Conservation (phyloP, 1,140 invertebrate species). For the Scaptomyza graminum region DNA sequence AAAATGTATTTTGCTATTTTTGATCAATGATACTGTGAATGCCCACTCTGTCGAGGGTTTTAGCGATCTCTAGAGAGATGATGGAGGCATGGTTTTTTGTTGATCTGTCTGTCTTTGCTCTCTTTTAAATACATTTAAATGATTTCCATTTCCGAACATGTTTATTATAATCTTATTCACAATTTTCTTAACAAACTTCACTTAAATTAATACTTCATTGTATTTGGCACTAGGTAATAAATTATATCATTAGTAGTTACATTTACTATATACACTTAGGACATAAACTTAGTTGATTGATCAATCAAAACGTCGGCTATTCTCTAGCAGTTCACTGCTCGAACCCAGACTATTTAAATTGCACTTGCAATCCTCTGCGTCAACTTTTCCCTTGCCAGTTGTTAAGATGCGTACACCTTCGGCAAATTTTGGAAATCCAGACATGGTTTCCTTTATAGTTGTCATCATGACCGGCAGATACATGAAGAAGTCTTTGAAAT, state of each 20-base stretch:
- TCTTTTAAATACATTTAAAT: too few relatives aligned
- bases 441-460: slow-evolving; percentile 75
- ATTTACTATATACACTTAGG: slow-evolving; percentile 23
- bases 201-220: slow-evolving; percentile 8
- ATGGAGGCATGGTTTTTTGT: too few relatives aligned
- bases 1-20: too few relatives aligned
- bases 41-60: too few relatives aligned
- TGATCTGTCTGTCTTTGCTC: too few relatives aligned
- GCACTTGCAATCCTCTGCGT: slow-evolving; percentile 75
- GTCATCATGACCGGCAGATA: slow-evolving; percentile 82
- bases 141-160: too few relatives aligned
- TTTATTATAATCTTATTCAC: slow-evolving; percentile 2
- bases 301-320: slow-evolving; percentile 59
- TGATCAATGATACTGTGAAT: too few relatives aligned
- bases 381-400: slow-evolving; percentile 55
- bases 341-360: slow-evolving; percentile 41
- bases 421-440: slow-evolving; percentile 77
- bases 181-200: not conserved
- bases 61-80: too few relatives aligned
- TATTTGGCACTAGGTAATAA: slow-evolving; percentile 16
- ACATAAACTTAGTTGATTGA: not conserved
- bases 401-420: slow-evolving; percentile 75
- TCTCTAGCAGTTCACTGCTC: slow-evolving; percentile 60
- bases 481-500: slow-evolving; percentile 82
- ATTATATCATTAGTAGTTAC: slow-evolving; percentile 34